phyloP scores from a whole-genome alignment of 1,140 invertebrate species.

The Pectinophora gossypiella region DNA sequence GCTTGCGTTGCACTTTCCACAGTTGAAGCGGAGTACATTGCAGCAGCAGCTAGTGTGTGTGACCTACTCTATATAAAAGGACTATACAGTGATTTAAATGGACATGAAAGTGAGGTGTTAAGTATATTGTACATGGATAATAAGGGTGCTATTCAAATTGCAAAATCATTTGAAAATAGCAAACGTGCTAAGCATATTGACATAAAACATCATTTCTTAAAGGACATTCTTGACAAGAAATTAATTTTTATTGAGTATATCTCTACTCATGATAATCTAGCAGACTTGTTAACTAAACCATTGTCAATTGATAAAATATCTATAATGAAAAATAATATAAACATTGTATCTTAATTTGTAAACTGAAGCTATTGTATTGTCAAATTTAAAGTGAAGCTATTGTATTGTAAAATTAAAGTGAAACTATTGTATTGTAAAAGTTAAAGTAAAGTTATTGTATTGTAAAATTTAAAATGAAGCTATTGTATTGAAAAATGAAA shows the following conservation, averaged over 20 bases:
- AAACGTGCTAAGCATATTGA: not conserved
- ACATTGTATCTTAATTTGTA: no score
- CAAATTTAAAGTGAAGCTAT: no score
- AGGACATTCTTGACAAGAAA: not conserved
- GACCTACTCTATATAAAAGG: not conserved
- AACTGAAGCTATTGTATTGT: no score
- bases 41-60: not conserved
- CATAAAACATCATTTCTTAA: not conserved
- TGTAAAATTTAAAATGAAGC: no score
- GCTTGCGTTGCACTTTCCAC: not conserved
- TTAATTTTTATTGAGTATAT: not conserved
- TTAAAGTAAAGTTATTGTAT: no score
- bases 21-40: not conserved
- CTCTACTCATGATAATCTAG: not conserved
- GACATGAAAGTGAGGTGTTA: not conserved
- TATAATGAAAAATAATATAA: no score
- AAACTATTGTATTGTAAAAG: no score
- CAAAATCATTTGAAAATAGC: not conserved
- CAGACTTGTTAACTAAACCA: not conserved
- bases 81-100: not conserved
- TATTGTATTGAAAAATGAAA: no score
- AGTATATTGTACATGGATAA: not conserved
- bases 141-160: not conserved
- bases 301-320: not conserved
- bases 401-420: no score